Percentiles rank a stretch among this genome's conserved stretches.
Evolutionary conservation across 2,113 vertebrate species (phyloP).

Genomic region (Bucco capensis): DNA sequence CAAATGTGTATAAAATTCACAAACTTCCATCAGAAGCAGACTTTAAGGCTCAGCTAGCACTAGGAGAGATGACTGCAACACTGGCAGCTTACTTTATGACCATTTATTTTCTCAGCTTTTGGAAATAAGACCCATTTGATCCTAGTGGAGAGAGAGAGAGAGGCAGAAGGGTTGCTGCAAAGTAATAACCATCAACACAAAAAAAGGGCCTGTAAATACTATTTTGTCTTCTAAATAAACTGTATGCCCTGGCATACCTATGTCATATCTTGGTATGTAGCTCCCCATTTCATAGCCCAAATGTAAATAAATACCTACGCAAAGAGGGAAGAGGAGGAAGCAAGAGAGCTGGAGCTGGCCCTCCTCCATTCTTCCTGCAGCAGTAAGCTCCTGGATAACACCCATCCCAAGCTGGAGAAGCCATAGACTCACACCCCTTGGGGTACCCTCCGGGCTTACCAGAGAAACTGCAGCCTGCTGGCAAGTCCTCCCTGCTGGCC

Average conservation of each 20-base stretch:
- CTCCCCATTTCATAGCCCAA: not conserved
- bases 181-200: not conserved
- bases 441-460: not conserved
- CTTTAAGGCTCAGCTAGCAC: not conserved
- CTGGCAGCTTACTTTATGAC: not conserved
- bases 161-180: not conserved
- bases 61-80: not conserved
- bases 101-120: not conserved
- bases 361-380: not conserved
- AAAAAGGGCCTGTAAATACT: not conserved
- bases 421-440: not conserved
- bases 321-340: not conserved
- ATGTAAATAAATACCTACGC: not conserved
- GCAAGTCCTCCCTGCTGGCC: not conserved
- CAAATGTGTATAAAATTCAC: conserved; percentile 28
- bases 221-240: not conserved
- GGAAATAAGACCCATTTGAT: not conserved
- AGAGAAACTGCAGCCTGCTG: not conserved
- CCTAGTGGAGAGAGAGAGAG: not conserved
- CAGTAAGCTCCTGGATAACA: not conserved
- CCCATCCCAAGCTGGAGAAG: not conserved
- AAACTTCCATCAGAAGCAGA: not conserved
- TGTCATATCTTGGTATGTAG: not conserved
- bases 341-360: not conserved
- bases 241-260: fast-evolving